These are phyloP conservation scores for Anthophora plumipes DNA, from an alignment of 2,888 invertebrate species.

Conservation along the genomic window DNA sequence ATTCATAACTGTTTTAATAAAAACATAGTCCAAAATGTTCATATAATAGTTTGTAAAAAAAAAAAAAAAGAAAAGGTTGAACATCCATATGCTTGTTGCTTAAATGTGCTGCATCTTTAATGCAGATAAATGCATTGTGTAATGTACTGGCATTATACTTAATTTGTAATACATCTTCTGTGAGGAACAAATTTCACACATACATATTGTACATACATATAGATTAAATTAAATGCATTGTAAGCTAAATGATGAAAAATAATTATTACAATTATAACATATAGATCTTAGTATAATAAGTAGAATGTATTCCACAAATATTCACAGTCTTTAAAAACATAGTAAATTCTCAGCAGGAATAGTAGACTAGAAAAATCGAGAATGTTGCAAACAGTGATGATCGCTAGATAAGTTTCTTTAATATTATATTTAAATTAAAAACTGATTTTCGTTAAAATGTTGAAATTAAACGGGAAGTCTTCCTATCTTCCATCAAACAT, in stretches of 20 bases:
- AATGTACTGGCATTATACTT: slow-evolving; percentile 26
- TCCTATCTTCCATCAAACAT: background rate
- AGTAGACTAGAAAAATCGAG: slow-evolving; percentile 49
- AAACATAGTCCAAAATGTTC: slow-evolving; percentile 13
- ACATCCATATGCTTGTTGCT: background rate
- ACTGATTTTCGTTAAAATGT: slow-evolving; percentile 1
- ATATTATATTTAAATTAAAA: background rate
- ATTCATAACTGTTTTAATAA: slow-evolving; percentile 3
- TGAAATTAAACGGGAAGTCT: background rate
- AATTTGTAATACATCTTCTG: slow-evolving; percentile 23
- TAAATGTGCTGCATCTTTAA: slow-evolving; percentile 7
- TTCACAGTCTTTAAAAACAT: slow-evolving; percentile 46
- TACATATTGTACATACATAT: slow-evolving; percentile 24
- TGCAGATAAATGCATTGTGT: slow-evolving; percentile 32
- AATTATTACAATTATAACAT: slow-evolving; percentile 45
- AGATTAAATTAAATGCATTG: slow-evolving; percentile 42
- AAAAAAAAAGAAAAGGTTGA: background rate
- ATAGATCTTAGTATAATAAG: slow-evolving; percentile 34
- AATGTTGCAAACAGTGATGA: slow-evolving; percentile 33
- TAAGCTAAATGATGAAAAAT: slow-evolving; percentile 40
- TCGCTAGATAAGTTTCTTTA: slow-evolving; percentile 13
- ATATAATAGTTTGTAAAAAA: slow-evolving; percentile 18
- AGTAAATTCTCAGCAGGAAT: slow-evolving; percentile 29
- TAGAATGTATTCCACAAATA: slow-evolving; percentile 46
- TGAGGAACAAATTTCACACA: slow-evolving; percentile 40